Evolutionary conservation across 1,140 invertebrate species (phyloP).

Genomic region (Orius laevigatus): DNA sequence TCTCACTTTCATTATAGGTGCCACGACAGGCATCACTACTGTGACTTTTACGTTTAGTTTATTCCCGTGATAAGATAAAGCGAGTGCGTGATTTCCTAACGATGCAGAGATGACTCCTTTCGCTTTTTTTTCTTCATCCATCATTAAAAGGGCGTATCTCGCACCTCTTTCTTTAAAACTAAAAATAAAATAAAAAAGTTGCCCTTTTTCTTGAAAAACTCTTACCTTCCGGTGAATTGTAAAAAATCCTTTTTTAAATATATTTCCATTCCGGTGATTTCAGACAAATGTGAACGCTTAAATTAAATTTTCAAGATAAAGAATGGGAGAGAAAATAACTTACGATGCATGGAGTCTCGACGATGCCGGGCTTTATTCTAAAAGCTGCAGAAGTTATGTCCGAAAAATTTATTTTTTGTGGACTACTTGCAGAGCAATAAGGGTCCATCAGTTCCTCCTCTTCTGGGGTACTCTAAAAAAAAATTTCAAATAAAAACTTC

Average conservation of each 20-base stretch:
- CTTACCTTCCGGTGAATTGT: constrained; percentile 75
- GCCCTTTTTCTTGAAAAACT: background rate
- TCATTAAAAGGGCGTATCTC: constrained; percentile 59
- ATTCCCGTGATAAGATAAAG: constrained; percentile 72
- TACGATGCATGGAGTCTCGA: constrained; percentile 71
- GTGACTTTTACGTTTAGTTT: constrained; percentile 67
- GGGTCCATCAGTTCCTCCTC: constrained; percentile 9
- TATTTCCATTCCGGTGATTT: constrained; percentile 61
- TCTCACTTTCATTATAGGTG: constrained; percentile 81
- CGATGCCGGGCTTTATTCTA: constrained; percentile 67
- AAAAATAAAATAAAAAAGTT: constrained; percentile 13
- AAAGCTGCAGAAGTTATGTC: constrained; percentile 81
- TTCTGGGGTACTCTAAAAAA: background rate
- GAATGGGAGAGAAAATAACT: constrained; percentile 23
- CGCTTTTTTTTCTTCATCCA: constrained; percentile 51
- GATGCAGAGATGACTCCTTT: constrained; percentile 81
- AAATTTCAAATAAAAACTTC: background rate
- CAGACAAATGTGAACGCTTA: constrained; percentile 62
- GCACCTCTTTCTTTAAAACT: constrained; percentile 90
- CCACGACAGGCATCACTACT: constrained; percentile 83
- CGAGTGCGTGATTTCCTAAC: constrained; percentile 81
- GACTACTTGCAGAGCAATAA: constrained; percentile 7
- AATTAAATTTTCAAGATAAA: constrained; percentile 22
- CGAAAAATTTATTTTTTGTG: constrained; percentile 49
- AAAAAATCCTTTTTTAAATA: constrained; percentile 88